A percentile compares a stretch with the other conserved stretches of the same genome.
Evolutionary conservation across 1,140 invertebrate genomes (phyloP).

Genomic region (Oscheius sp.): DNA sequence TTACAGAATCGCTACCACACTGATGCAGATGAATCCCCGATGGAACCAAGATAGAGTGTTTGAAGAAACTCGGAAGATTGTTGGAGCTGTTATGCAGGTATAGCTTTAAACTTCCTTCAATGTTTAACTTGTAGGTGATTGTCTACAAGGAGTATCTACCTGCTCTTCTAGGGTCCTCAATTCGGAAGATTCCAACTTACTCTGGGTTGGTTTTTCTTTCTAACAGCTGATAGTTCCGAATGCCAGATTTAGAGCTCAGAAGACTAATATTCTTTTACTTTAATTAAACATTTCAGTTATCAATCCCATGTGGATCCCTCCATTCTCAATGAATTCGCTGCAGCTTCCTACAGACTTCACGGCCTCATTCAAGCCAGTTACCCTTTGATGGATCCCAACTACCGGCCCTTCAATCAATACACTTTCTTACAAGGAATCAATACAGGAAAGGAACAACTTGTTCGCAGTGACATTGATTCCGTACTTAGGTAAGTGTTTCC

Average conservation of each 20-base stretch:
- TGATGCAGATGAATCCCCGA: constrained; percentile 36
- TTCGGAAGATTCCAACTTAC: neutral
- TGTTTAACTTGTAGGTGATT: constrained; percentile 54
- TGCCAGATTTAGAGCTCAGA: no score
- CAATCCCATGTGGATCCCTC: constrained; percentile 31
- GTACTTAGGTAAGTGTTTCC: constrained; percentile 4
- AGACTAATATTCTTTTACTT: neutral
- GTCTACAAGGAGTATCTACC: constrained; percentile 4
- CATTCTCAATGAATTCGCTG: constrained; percentile 39
- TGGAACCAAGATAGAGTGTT: constrained; percentile 43
- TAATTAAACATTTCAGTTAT: constrained; percentile 7
- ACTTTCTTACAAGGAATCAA: constrained; percentile 1
- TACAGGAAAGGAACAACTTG: constrained; percentile 16
- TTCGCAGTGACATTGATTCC: constrained; percentile 5
- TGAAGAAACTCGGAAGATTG: constrained; percentile 74
- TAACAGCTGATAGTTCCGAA: no score
- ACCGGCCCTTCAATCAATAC: neutral
- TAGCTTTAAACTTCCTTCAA: neutral
- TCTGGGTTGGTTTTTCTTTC: no score
- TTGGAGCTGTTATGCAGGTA: constrained; percentile 77
- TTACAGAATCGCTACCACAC: constrained; percentile 33
- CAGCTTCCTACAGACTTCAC: constrained; percentile 40
- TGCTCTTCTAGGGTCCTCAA: neutral
- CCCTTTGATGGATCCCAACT: constrained; percentile 28
- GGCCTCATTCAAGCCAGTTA: constrained; percentile 40